Conservation (phyloP, 2,888 invertebrate species). For the Amblyjoppa fuscipennis region DNA sequence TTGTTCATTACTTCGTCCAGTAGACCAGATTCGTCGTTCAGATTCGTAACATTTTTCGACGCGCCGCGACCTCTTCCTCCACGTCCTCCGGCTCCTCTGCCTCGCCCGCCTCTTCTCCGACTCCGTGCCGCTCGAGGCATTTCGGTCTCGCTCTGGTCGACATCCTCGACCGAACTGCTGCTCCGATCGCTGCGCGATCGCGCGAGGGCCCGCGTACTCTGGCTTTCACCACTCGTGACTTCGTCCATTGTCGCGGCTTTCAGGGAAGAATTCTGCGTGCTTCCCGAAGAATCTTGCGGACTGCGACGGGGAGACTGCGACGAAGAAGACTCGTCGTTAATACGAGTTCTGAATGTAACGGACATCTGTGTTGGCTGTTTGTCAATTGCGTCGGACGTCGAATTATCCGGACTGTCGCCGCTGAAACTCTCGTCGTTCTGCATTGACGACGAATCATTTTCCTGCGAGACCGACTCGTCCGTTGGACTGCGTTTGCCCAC, state of each 20-base stretch:
- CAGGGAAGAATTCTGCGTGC: background rate
- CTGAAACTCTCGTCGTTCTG: background rate
- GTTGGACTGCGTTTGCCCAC: slow-evolving; percentile 33
- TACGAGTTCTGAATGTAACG: background rate
- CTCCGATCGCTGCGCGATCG: background rate
- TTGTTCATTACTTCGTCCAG: slow-evolving; percentile 94
- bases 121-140: slow-evolving; percentile 56
- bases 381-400: background rate
- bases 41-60: slow-evolving; percentile 74
- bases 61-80: slow-evolving; percentile 77
- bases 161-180: background rate
- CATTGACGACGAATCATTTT: background rate
- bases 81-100: slow-evolving; percentile 85
- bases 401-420: background rate
- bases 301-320: background rate
- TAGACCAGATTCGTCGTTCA: slow-evolving; percentile 93
- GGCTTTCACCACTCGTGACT: background rate
- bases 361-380: too few species aligned
- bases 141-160: background rate
- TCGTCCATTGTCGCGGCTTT: background rate
- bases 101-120: slow-evolving; percentile 38
- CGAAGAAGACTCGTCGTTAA: background rate
- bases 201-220: too few species aligned
- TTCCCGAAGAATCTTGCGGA: background rate
- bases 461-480: background rate